Base-by-base conservation (phyloP, 1,140 invertebrate species). In the Drosophila quadrilineata region DNA sequence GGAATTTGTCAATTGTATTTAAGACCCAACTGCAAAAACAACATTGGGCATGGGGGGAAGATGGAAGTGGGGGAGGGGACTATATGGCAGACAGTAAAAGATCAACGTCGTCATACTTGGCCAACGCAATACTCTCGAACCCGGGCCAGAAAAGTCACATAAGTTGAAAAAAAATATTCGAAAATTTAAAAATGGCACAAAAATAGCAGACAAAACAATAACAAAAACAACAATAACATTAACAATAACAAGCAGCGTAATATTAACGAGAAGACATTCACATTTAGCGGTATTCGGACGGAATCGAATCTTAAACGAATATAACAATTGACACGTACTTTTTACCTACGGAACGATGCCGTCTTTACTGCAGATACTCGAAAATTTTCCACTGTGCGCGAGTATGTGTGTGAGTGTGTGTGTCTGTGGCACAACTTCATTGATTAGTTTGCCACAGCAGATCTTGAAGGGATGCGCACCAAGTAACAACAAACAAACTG, bases 301-400 rank as follows among this genome's bases (percentile, higher is more conserved):
- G 16, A 28, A 40, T 35, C 16, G 36, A 59, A 24, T 53, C 58
- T 46, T 60, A 60, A 60, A 48, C 70, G 58, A 59, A 76, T 76
- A 72, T 74, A 49, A 76, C 84, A 65, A 65, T 65, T 82, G 76
- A 77, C 76, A 82, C 76, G 76, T 82, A 84, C 76, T 84, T 82
- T 58, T 54, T 54, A 68, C 60, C 67, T 62, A 35, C 40, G 29
- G 24, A 38, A 45, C 6, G 67, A 76, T 48, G 43, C 54, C 60
- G 70, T 46, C 22, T 46, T 24, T 58, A 68, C 46, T 28, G 49
- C 40, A 33, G 28, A 33, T 43, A n/a, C 6, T 56, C 21, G 26
- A 56, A 77, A 82, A 82, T 82, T 84, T 82, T 82, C 77, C 77
- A 85, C 77, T 76, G 28, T 54, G 26, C 48, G 49, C n/a, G 31